These are phyloP conservation scores for Pollenia amentaria DNA, from an alignment of 2,888 invertebrate species.

Conservation along the genomic window DNA sequence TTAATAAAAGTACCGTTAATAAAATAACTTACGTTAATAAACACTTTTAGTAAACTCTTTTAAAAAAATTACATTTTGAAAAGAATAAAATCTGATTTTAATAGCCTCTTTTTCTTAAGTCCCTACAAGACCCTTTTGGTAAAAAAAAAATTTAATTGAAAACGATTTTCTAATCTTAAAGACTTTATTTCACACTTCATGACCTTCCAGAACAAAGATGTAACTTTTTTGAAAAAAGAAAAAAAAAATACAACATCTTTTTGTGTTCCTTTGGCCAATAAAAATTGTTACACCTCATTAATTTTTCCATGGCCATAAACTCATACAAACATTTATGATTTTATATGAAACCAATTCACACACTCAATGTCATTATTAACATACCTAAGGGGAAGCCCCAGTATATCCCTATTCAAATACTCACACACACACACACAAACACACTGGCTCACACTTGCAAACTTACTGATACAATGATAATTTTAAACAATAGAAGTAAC, in stretches of 20 bases:
- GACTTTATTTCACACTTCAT: background rate
- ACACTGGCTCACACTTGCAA: background rate
- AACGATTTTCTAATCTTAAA: background rate
- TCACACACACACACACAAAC: background rate
- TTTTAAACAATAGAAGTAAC: conserved; percentile 37
- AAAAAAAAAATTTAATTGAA: background rate
- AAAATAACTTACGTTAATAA: no score
- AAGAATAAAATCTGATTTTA: no score
- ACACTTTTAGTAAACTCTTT: no score
- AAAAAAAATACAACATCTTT: background rate
- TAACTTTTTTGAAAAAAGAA: background rate
- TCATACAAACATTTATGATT: conserved; percentile 37
- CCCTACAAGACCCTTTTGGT: background rate
- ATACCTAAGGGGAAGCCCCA: background rate
- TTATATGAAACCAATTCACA: conserved; percentile 46
- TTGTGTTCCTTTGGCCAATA: conserved; percentile 23
- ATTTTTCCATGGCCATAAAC: conserved; percentile 50
- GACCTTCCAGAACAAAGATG: background rate
- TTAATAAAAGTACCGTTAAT: no score
- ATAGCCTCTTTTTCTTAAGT: no score
- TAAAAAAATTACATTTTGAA: no score
- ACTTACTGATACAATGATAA: background rate
- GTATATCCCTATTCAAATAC: conserved; percentile 1
- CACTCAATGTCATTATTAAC: conserved; percentile 14
- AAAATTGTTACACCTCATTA: conserved; percentile 54